Evolutionary conservation across 1,140 invertebrate genomes (phyloP), one percentile per base, ranked within the genome.

Genomic region (Zaprionus taronus): DNA sequence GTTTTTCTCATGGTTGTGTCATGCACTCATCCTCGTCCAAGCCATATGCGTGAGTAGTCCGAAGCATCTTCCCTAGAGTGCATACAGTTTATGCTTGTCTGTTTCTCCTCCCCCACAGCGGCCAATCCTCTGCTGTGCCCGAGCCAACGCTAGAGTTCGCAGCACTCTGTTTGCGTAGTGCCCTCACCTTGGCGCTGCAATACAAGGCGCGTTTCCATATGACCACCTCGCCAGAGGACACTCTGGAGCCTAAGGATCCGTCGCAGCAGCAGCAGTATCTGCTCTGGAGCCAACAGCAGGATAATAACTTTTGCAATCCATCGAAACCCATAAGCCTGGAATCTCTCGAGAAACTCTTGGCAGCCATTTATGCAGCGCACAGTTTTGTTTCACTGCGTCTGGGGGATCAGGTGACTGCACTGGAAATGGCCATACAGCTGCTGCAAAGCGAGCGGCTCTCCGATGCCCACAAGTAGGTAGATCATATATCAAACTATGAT

Each of bases 131-230:
- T 89, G 96, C 97, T 2, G 96, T 98, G 69, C 97, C 97, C 55
- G 95, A 97, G 49, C 94, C 97, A 4, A 97, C 96, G n/a, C 93
- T 99, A 55, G 97, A 98, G 93, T 99, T 99, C 94, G 97, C 96
- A 12, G 95, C 96, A 12, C 91, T 98, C 6, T 99, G 98, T 93
- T 91, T 99, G 51, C 95, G 96, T 77, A 99, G 98, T 94, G 97
- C 98, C 15, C 93, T 97, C 14, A 94, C 95, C 55, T 91, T 97
- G 0, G 72, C 90, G 6, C 77, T 90, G 70, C 75, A 80, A 87
- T 65, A 94, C 93, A 72, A 94, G 93, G 82, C 93, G 85, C 22
- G 92, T 79, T 72, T 94, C 4, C 94, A 63, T 81, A 93, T 72
- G 93, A 93, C 20, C 5, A 20, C 38, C 1, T 41, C 81, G 15